phyloP scores from a whole-genome alignment of 2,113 vertebrate genomes.

The Erinaceus europaeus region DNA sequence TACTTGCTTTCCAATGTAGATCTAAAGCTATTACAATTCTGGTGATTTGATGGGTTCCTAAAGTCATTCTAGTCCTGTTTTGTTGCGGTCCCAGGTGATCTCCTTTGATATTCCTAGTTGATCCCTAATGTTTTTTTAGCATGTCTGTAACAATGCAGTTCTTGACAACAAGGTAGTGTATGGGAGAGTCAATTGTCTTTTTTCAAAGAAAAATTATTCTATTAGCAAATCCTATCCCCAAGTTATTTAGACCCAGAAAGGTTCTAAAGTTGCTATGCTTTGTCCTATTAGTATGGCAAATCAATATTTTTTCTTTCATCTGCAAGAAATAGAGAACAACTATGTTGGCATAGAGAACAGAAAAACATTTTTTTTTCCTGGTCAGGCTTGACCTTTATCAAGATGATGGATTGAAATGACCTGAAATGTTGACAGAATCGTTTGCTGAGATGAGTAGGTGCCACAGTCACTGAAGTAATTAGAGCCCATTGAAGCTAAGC shows the following conservation, averaged over 20 bases:
- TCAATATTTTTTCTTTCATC: conserved; percentile 33
- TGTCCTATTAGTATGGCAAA: conserved; percentile 8
- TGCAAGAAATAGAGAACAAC: conserved; percentile 42
- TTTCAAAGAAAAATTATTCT: background rate
- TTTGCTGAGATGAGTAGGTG: conserved; percentile 54
- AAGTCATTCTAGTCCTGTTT: too few species aligned
- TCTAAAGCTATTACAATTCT: too few species aligned
- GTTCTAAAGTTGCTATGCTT: background rate
- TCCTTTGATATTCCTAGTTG: too few species aligned
- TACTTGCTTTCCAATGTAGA: too few species aligned
- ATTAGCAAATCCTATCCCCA: background rate
- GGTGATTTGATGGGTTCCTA: too few species aligned
- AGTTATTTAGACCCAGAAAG: background rate
- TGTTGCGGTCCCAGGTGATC: too few species aligned
- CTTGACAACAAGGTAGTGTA: background rate
- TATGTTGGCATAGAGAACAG: conserved; percentile 35
- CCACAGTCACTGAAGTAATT: conserved; percentile 38
- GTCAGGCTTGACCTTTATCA: conserved; percentile 40
- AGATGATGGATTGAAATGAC: conserved; percentile 46
- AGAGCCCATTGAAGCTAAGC: background rate
- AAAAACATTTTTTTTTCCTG: conserved; percentile 33
- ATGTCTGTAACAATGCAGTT: background rate
- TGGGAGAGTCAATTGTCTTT: background rate
- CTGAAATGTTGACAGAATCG: conserved; percentile 40
- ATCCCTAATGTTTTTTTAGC: background rate